Conservation (phyloP, 2,113 vertebrate species). For the Cottus gobio region DNA sequence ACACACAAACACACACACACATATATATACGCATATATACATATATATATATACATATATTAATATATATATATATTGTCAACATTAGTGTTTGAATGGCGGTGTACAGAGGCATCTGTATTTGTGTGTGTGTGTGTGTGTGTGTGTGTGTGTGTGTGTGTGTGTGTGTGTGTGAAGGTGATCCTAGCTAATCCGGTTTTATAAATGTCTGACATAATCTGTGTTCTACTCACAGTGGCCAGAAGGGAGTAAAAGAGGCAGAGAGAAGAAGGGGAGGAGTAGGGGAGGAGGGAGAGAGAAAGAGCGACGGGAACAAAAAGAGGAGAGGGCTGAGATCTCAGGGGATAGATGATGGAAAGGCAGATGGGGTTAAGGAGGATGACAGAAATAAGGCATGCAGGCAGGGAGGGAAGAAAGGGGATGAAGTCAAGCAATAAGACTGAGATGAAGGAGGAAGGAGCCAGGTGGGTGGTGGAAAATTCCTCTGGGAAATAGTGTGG, state of each 20-base stretch:
- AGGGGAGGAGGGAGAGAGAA: neutral
- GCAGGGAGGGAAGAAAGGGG: neutral
- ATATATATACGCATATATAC: too few species aligned
- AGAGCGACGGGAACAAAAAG: constrained; percentile 4
- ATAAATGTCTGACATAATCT: constrained; percentile 81
- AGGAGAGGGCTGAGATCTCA: constrained; percentile 31
- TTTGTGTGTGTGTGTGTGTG: neutral
- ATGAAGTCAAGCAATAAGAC: constrained; percentile 37
- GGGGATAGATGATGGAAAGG: constrained; percentile 42
- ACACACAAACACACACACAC: too few species aligned
- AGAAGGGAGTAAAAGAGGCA: constrained; percentile 35
- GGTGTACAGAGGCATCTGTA: constrained; percentile 30
- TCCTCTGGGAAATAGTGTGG: constrained; percentile 49
- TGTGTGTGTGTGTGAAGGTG: constrained; percentile 67
- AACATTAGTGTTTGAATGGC: constrained; percentile 28
- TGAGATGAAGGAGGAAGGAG: constrained; percentile 25
- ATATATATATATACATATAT: too few species aligned
- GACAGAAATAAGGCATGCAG: constrained; percentile 38
- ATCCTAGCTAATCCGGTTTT: constrained; percentile 80
- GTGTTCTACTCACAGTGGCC: constrained; percentile 67
- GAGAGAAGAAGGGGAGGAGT: too few species aligned
- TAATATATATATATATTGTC: too few species aligned
- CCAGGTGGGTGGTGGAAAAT: constrained; percentile 57
- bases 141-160: constrained; percentile 1
- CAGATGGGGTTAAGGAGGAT: constrained; percentile 51